Conservation (phyloP, 2,113 vertebrate species). For the Sturnus vulgaris region DNA sequence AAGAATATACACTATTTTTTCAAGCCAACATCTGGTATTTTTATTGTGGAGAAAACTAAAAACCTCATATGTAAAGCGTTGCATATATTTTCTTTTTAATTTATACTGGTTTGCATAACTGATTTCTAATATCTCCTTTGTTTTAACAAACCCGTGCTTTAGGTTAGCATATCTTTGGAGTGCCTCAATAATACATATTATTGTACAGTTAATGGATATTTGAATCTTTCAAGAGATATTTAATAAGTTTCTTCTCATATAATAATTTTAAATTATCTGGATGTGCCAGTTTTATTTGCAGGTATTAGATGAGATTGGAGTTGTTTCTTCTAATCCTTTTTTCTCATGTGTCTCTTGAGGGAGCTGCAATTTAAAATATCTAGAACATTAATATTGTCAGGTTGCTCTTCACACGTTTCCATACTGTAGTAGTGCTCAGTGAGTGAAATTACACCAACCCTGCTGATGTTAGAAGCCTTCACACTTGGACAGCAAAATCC, state of each 20-base stretch:
- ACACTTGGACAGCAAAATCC: neutral
- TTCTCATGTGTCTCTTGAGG: neutral
- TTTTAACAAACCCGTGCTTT: neutral
- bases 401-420: neutral
- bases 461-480: neutral
- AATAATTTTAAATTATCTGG: neutral
- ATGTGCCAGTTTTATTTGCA: neutral
- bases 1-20: neutral
- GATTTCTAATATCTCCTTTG: neutral
- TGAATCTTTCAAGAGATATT: neutral
- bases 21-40: neutral
- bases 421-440: neutral
- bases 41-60: neutral
- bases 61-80: neutral
- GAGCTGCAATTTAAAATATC: neutral
- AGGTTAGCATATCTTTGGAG: neutral
- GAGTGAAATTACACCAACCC: neutral
- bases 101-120: neutral
- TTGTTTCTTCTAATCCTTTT: neutral
- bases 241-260: neutral
- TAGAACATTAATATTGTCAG: accelerated
- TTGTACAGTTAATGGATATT: neutral
- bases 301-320: neutral
- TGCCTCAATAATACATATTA: neutral
- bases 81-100: neutral